Evolutionary conservation across 2,113 vertebrate species (phyloP).

Genomic region (Raja brachyura): DNA sequence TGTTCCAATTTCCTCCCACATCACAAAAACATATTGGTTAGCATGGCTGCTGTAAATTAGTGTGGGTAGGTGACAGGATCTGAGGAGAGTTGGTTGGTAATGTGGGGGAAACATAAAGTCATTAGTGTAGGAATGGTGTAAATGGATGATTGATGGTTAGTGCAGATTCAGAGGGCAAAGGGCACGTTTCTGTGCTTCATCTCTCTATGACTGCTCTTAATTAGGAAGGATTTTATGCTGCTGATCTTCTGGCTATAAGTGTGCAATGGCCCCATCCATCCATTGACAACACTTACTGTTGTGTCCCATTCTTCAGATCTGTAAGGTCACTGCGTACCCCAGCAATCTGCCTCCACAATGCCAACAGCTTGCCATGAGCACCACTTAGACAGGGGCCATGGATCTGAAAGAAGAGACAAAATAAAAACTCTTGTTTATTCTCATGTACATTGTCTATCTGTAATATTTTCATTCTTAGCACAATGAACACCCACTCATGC

Average conservation of each 20-base stretch:
- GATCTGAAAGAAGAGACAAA: constrained; percentile 45
- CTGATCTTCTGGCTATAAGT: background rate
- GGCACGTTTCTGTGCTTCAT: too few relatives aligned
- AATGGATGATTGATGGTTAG: too few relatives aligned
- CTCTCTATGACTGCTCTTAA: background rate
- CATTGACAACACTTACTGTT: constrained; percentile 51
- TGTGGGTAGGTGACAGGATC: too few relatives aligned
- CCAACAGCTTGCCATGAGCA: constrained; percentile 49
- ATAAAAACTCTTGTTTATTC: background rate
- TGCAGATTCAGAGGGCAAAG: too few relatives aligned
- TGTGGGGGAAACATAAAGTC: too few relatives aligned
- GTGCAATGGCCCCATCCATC: background rate
- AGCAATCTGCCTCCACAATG: constrained; percentile 64
- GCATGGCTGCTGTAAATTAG: too few relatives aligned
- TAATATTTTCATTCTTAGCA: background rate
- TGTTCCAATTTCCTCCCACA: too few relatives aligned
- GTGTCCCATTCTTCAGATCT: constrained; percentile 54
- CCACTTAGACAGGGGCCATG: constrained; percentile 42
- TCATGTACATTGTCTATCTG: background rate
- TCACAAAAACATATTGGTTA: too few relatives aligned
- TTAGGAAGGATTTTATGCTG: background rate
- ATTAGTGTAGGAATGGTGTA: too few relatives aligned
- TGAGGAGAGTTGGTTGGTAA: too few relatives aligned
- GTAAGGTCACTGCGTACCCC: constrained; percentile 58
- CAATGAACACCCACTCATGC: background rate